A percentile compares a stretch with the other conserved stretches of the same genome.
Evolutionary conservation across 2,888 invertebrate genomes (phyloP).

Genomic region (Agonopterix arenella): DNA sequence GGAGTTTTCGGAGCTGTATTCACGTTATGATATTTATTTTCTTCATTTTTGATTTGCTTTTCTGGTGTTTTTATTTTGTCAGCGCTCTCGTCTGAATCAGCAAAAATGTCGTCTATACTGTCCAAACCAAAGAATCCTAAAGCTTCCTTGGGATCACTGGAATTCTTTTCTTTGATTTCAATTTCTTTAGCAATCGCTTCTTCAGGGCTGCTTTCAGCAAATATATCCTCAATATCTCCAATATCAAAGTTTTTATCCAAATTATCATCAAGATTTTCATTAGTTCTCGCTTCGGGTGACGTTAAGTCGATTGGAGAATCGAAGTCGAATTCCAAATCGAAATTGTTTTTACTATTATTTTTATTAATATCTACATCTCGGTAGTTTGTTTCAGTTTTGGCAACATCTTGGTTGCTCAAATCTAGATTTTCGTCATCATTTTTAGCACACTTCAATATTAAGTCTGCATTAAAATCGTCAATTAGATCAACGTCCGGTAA

Average conservation of each 20-base stretch:
- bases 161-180: conserved; percentile 15
- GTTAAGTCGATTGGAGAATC: conserved; percentile 16
- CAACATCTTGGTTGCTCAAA: conserved; percentile 3
- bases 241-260: conserved; percentile 55
- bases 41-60: conserved; percentile 9
- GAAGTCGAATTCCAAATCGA: conserved; percentile 25
- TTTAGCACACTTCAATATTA: conserved; percentile 33
- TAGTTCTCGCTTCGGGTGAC: not conserved
- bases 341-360: conserved; percentile 16
- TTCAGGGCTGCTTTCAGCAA: conserved; percentile 47
- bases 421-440: conserved; percentile 13
- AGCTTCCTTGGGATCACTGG: conserved; percentile 20
- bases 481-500: conserved; percentile 52
- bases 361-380: conserved; percentile 7
- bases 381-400: conserved; percentile 4
- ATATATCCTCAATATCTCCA: conserved; percentile 57
- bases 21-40: not conserved
- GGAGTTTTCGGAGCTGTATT: not conserved
- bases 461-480: conserved; percentile 28
- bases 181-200: conserved; percentile 19
- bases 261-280: conserved; percentile 1
- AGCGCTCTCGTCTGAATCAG: conserved; percentile 34
- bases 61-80: conserved; percentile 12
- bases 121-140: conserved; percentile 45
- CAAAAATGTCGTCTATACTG: conserved; percentile 59